phyloP scores from a whole-genome alignment of 2,113 vertebrate species.

The Amphilophus citrinellus region DNA sequence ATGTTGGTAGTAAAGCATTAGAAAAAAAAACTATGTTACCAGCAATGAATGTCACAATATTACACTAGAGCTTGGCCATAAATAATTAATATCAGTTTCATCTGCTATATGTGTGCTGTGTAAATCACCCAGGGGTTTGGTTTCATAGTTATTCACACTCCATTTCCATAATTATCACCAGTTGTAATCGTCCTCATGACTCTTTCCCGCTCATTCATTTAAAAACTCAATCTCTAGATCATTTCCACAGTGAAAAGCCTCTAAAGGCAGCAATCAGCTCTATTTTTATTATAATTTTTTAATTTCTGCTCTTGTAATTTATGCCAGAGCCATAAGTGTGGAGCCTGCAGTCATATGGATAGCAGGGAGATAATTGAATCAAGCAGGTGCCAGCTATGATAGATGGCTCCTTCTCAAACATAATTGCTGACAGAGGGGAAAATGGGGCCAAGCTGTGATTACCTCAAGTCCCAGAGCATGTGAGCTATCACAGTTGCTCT shows the following conservation, averaged over 20 bases:
- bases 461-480: not conserved
- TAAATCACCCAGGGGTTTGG: constrained; percentile 27
- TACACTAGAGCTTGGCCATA: constrained; percentile 28
- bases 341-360: constrained; percentile 20
- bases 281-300: constrained; percentile 49
- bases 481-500: not conserved
- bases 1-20: not conserved
- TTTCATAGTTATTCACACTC: constrained; percentile 32
- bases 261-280: constrained; percentile 23
- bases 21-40: not conserved
- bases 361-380: constrained; percentile 47
- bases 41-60: constrained; percentile 21
- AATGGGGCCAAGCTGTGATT: constrained; percentile 35
- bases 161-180: constrained; percentile 64
- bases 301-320: constrained; percentile 39
- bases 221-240: constrained; percentile 29
- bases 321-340: constrained; percentile 9
- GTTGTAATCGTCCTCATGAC: constrained; percentile 28
- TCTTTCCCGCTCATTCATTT: constrained; percentile 47
- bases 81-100: constrained; percentile 55
- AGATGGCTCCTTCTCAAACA: constrained; percentile 35
- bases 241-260: constrained; percentile 44
- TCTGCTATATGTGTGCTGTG: constrained; percentile 29
- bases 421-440: constrained; percentile 49
- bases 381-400: constrained; percentile 53